These are phyloP conservation scores for Cochlearius cochlearius DNA, from an alignment of 2,113 vertebrate species.

Conservation along the genomic window DNA sequence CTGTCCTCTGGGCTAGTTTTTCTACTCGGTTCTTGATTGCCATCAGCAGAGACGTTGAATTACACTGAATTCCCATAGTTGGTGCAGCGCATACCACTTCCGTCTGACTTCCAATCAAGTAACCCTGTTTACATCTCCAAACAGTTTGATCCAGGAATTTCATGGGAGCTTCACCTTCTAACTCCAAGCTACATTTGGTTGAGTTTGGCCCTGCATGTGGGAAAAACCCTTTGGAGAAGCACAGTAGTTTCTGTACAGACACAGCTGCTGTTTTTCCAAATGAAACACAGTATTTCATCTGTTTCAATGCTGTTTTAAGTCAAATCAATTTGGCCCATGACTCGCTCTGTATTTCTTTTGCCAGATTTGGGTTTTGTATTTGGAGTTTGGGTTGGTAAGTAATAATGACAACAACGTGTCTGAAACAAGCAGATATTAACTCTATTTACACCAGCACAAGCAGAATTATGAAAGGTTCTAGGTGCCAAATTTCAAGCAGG, in stretches of 20 bases:
- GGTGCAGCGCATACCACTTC: not conserved
- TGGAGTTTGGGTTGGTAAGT: not conserved
- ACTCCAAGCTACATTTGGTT: not conserved
- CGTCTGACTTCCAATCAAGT: not conserved
- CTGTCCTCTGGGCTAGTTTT: not conserved
- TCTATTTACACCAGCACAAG: not conserved
- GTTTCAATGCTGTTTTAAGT: slow-evolving; percentile 48
- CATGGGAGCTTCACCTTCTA: not conserved
- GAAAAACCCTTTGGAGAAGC: slow-evolving; percentile 16
- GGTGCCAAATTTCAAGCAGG: not conserved
- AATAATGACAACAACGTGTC: slow-evolving; percentile 39
- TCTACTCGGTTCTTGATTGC: not conserved
- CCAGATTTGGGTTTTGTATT: slow-evolving; percentile 49
- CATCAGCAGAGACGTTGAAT: not conserved
- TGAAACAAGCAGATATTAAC: slow-evolving; percentile 21
- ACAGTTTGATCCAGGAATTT: not conserved
- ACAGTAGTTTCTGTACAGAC: not conserved
- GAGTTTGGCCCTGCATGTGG: not conserved
- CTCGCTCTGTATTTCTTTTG: not conserved
- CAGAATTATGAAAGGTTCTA: not conserved
- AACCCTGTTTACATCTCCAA: not conserved
- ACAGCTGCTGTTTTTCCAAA: slow-evolving; percentile 48
- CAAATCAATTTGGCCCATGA: slow-evolving; percentile 47
- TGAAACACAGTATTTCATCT: slow-evolving; percentile 40
- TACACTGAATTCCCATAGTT: not conserved